phyloP scores from a whole-genome alignment of 2,888 invertebrate genomes.

The Epistrophella euchroma region DNA sequence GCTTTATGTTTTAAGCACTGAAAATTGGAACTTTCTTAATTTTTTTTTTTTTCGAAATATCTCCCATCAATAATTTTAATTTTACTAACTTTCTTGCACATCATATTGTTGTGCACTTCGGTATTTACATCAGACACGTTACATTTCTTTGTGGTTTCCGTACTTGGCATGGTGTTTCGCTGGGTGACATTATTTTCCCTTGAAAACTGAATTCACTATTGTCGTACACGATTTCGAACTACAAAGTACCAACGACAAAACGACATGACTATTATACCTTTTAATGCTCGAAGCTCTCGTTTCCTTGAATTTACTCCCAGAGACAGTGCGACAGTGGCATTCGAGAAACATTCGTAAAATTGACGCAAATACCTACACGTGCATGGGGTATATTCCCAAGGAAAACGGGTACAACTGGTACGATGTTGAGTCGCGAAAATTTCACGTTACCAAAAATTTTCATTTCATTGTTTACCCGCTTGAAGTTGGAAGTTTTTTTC shows the following conservation, averaged over 20 bases:
- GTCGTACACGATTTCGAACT: slow-evolving; percentile 22
- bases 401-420: slow-evolving; percentile 4
- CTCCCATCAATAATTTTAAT: neutral
- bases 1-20: neutral
- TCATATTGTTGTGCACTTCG: slow-evolving; percentile 14
- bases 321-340: slow-evolving; percentile 20
- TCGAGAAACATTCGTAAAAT: slow-evolving; percentile 43
- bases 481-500: slow-evolving; percentile 30
- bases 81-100: neutral
- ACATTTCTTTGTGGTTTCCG: slow-evolving; percentile 41
- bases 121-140: slow-evolving; percentile 45
- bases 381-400: slow-evolving; percentile 31
- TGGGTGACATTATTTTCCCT: slow-evolving; percentile 44
- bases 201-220: slow-evolving; percentile 46
- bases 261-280: neutral
- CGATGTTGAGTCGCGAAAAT: slow-evolving; percentile 20
- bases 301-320: slow-evolving; percentile 48
- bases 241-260: neutral
- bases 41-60: too few relatives aligned
- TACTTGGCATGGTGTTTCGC: slow-evolving; percentile 24
- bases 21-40: neutral
- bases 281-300: slow-evolving; percentile 11
- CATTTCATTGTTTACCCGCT: slow-evolving; percentile 66
- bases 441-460: slow-evolving; percentile 64
- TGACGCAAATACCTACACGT: slow-evolving; percentile 48